These are phyloP conservation scores for mouse (Mus musculus) DNA, from an alignment of 2,113 vertebrate genomes.

Conservation along the genomic window GRCm39 chr11:20873501-20874000, in stretches of 20 bases:
- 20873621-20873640: background rate
- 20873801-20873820: background rate
- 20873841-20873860: background rate
- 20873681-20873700: background rate
- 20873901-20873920: background rate
- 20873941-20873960: background rate
- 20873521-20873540: background rate
- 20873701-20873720: background rate
- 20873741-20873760: background rate
- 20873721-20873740: background rate
- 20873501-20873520: background rate
- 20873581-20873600: background rate
- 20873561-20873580: background rate
- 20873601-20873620: background rate
- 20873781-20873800: background rate
- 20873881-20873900: background rate
- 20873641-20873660: background rate
- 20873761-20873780: background rate
- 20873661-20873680: slow-evolving; percentile 37
- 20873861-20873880: background rate
- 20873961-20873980: background rate
- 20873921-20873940: background rate
- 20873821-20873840: background rate
- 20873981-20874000: background rate
- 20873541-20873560: background rate